phyloP scores from a whole-genome alignment of 2,113 vertebrate genomes.

The Nansenia antarctica region DNA sequence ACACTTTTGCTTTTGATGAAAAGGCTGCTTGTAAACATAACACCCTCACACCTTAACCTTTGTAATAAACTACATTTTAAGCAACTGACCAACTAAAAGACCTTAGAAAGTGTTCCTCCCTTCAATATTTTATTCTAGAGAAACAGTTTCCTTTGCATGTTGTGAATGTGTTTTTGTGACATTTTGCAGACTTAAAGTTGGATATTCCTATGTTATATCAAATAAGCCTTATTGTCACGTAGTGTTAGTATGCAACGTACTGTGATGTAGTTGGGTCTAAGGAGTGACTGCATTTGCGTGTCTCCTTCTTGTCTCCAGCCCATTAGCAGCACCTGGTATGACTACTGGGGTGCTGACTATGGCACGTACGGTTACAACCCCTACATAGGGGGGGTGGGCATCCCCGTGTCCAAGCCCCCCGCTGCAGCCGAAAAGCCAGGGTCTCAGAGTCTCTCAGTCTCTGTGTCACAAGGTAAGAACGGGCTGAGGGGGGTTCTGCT shows the following conservation, averaged over 20 bases:
- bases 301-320: conserved; percentile 74
- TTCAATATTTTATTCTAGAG: background rate
- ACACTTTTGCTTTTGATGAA: background rate
- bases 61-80: no score
- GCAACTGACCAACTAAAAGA: background rate
- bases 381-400: conserved; percentile 93
- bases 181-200: no score
- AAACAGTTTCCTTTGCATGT: background rate
- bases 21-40: no score
- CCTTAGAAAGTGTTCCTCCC: background rate
- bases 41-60: no score
- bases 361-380: conserved; percentile 97
- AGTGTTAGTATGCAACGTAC: background rate
- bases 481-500: no score
- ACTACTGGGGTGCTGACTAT: conserved; percentile 98
- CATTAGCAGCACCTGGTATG: conserved; percentile 99
- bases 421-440: conserved; percentile 89
- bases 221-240: background rate
- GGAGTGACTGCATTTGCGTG: conserved; percentile 11
- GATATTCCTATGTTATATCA: no score
- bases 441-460: conserved; percentile 91
- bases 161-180: no score
- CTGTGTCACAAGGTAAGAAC: conserved; percentile 92
- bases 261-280: background rate
- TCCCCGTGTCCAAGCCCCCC: conserved; percentile 92